phyloP scores from a whole-genome alignment of 2,113 vertebrate genomes.

The Irena cyanogastra region DNA sequence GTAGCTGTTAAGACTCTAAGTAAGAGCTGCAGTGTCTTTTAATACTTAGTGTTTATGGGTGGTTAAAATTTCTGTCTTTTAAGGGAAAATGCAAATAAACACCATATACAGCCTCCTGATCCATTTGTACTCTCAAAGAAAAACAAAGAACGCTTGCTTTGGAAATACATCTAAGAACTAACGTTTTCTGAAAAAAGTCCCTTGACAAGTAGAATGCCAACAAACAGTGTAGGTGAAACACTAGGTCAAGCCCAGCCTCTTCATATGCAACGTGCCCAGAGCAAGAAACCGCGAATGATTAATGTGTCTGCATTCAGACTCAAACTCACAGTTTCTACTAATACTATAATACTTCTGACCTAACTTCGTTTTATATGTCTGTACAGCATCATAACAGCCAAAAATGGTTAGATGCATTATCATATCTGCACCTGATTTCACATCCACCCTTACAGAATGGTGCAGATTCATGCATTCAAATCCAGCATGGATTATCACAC shows the following conservation, averaged over 20 bases:
- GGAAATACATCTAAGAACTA: neutral
- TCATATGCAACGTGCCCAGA: neutral
- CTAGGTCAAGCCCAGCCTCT: neutral
- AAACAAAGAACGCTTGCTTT: neutral
- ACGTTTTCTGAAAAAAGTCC: neutral
- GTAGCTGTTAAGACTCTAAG: neutral
- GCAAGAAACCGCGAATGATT: neutral
- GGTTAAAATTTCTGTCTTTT: neutral
- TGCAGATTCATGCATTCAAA: neutral
- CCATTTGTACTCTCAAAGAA: neutral
- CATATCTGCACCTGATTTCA: neutral
- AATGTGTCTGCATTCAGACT: neutral
- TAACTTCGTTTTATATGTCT: neutral
- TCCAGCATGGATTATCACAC: neutral
- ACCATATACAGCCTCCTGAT: neutral
- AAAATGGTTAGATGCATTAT: neutral
- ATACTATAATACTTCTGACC: neutral
- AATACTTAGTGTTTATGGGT: neutral
- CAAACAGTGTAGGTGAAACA: neutral
- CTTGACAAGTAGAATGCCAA: neutral
- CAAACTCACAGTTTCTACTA: neutral
- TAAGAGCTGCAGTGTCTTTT: neutral
- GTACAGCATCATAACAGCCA: neutral
- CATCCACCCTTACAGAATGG: neutral
- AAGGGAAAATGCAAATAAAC: neutral